A percentile compares a stretch with the other conserved stretches of the same genome.
Evolutionary conservation across 1,140 invertebrate species (phyloP).

Genomic region (Camponotus floridanus): DNA sequence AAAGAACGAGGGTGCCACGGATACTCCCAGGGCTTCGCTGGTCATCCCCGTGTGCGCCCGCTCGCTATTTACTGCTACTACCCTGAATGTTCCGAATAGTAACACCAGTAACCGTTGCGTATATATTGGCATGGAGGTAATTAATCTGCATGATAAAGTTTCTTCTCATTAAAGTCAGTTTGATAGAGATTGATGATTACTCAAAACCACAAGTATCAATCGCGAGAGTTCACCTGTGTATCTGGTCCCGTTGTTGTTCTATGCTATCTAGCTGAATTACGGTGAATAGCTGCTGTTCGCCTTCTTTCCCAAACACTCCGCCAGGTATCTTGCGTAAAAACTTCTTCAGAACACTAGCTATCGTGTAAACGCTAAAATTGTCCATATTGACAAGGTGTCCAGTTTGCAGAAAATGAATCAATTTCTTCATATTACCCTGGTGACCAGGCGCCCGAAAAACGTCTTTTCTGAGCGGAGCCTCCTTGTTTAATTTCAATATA

Average conservation of each 20-base stretch:
- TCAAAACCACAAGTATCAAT: not conserved
- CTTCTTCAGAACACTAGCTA: conserved; percentile 98
- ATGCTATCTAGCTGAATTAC: conserved; percentile 93
- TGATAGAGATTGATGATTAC: not conserved
- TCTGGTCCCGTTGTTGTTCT: conserved; percentile 95
- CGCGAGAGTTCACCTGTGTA: conserved; percentile 90
- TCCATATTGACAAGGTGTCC: conserved; percentile 98
- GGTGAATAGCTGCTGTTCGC: conserved; percentile 96
- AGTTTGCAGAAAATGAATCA: conserved; percentile 97
- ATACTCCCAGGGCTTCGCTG: conserved; percentile 97
- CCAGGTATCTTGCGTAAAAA: conserved; percentile 99
- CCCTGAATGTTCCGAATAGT: conserved; percentile 98
- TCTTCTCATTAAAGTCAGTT: not conserved
- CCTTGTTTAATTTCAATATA: conserved; percentile 97
- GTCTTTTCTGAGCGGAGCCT: conserved; percentile 96
- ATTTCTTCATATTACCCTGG: conserved; percentile 97
- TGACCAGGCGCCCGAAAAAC: conserved; percentile 98
- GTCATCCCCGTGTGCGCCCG: conserved; percentile 97
- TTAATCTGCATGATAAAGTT: conserved; percentile 90
- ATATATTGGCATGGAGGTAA: conserved; percentile 94
- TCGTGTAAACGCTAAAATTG: conserved; percentile 99
- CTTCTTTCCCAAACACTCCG: conserved; percentile 96
- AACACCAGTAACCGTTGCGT: conserved; percentile 97
- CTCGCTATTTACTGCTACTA: conserved; percentile 97
- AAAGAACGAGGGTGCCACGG: conserved; percentile 99